Base-by-base conservation (phyloP, 2,888 invertebrate genomes). In the Bembecia ichneumoniformis region DNA sequence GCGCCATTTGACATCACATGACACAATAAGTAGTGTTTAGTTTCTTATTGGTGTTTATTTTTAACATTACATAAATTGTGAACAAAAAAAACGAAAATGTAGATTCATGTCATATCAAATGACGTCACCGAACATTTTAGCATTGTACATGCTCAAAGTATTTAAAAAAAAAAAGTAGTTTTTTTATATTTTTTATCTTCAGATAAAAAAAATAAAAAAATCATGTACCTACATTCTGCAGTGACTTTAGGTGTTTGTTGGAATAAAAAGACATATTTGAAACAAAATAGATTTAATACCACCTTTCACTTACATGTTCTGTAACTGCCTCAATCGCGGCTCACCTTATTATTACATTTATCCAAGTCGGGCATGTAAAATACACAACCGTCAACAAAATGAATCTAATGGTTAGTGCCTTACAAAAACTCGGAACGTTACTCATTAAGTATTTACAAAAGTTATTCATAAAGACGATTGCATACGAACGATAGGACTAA, bases 281-380 rank as follows among this genome's bases (percentile, higher is more conserved):
- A 82, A 82, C 81, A 82, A 83, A 82, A 82, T 81, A 81, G 82
- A 82, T 83, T 82, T 79, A 82, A 77, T 81, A 82, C 78, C 77
- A 78, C 76, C 76, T 75, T 74, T 71, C 64, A 73, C 71, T 72
- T 77, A 79, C 78, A 82, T 77, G 75, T 55, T 57, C 57, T 15
- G 46, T 46, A 67, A 69, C 64, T 66, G 81, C 77, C 77, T 72
- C 62, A 62, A 16, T 58, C 64, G 73, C 64, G 73, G 74, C 68
- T 63, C 58, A 54, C 65, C 63, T 28, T 68, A 64, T 69, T 71
- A 71, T 68, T 72, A 71, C 14, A 40, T 13, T 40, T 40, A 14
- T 40, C 14, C 71, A 72, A 71, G 66, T 69, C 67, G 66, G 73
- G 74, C 63, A 60, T 62, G 63, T 68, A 28, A 71, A 68, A 68